Base-by-base conservation (phyloP, 2,113 vertebrate genomes). In the Collichthys lucidus region DNA sequence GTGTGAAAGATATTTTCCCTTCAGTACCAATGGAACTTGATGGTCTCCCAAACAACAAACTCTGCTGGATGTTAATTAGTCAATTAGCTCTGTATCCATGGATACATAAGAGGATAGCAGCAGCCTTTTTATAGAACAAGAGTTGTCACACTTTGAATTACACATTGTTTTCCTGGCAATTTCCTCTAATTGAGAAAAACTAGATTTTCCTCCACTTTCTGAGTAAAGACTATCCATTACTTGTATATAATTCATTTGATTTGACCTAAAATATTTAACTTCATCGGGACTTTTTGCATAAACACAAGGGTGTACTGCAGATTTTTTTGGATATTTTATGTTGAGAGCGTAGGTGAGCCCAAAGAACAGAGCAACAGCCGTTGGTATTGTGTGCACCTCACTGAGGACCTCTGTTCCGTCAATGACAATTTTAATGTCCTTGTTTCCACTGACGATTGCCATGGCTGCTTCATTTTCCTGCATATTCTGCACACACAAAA, bases 31-130 rank as follows among this genome's bases (percentile, higher is more conserved):
- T n/a, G 7, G 8, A 35, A 40, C 44, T 55, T 42, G 20, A 42
- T 64, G 60, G 60, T 64, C 31, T 55, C 49, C 71, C 20, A 15
- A 78, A 60, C 6, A 50, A 78, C 64, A 78, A 78, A 69, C 75
- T 60, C 75, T 68, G 64, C 14, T 68, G 64, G 44, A 69, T 69
- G 44, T 78, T 78, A 78, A 78, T 78, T 69, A 60, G 75, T 26
- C 56, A 78, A 78, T 78, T 78, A 60, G 55, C 46, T 52, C 55
- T 40, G 65, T 69, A 52, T 24, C 65, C 65, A 69, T 78, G 75
- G 75, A 49, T 69, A 69, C 56, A 50, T 60, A 16, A 35, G 11
- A 69, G 57, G 26, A 62, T 50, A 62, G 26, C 19, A 11, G 44
- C 44, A 2, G 11, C 29, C 68, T 73, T 49, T 72, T 73, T 61